Percentiles rank a stretch among this genome's conserved stretches.
Conservation (phyloP, 2,888 invertebrate genomes). For the Cephus runcator region DNA sequence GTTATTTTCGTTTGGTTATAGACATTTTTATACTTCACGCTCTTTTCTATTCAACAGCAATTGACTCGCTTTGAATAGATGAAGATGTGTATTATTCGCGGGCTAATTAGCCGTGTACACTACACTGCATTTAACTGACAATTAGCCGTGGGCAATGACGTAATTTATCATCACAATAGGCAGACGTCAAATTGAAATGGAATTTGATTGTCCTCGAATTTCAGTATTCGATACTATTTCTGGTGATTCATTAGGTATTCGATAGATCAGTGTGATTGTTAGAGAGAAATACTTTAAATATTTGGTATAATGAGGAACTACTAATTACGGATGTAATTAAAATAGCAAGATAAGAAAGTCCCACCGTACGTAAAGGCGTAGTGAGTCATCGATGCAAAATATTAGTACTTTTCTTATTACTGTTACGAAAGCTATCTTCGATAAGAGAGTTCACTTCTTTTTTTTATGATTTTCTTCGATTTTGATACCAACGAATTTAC, state of each 20-base stretch:
- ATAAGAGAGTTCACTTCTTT: background rate
- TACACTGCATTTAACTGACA: background rate
- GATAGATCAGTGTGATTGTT: background rate
- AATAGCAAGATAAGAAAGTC: background rate
- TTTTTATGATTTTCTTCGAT: background rate
- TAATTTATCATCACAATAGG: background rate
- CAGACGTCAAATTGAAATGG: background rate
- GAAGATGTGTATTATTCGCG: background rate
- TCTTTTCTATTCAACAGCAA: background rate
- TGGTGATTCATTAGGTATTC: background rate
- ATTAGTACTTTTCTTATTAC: background rate
- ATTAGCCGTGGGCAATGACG: background rate
- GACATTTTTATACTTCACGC: background rate
- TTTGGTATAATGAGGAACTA: background rate
- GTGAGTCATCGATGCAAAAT: background rate
- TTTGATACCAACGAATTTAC: background rate
- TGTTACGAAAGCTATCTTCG: background rate
- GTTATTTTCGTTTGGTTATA: background rate
- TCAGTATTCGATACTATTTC: background rate
- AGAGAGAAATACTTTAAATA: background rate
- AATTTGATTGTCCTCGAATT: background rate
- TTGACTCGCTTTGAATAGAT: background rate
- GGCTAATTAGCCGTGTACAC: background rate
- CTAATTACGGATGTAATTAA: background rate
- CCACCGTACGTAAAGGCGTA: background rate